Base-by-base conservation (phyloP, 2,888 invertebrate genomes). In the Volucella inanis region DNA sequence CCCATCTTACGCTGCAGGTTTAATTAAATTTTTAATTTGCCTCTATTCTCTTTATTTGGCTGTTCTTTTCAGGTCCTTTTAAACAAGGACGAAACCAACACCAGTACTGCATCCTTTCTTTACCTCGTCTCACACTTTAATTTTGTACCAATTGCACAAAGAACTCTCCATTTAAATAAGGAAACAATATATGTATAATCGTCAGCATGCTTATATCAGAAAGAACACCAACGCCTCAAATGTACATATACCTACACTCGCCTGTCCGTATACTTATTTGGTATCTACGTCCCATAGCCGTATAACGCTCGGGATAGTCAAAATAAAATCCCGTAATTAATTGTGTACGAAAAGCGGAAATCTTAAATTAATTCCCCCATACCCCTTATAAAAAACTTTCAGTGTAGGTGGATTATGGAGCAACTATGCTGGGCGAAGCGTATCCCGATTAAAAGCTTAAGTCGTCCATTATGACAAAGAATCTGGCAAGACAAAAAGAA, bases 271-370 rank as follows among this genome's bases (percentile, higher is more conserved):
- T 55, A 47, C 62, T 18, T 62, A 49, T 67, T 67, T 55, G 39
- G 6, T 70, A 45, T 38, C 38, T 54, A 43, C 41, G 18, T 45
- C 31, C 71, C 45, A 14, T 59, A 64, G 31, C 49, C 47, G 43
- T 70, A 47, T 31, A 31, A 6, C 31, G 4, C 31, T 31, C 31
- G 62, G 55, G 55, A 64, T 47, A 79, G 78, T 64, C 74, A 64
- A 78, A 83, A 74, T 79, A 78, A 78, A 78, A 83, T 79, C 72
- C 79, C 64, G 74, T 78, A 83, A 83, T 83, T 83, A 83, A 83
- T 83, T 83, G 83, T 78, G 79, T 83, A 83, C 78, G 74, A 68
- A 68, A 74, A 78, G 68, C 57, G 62, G 74, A 83, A 83, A 83
- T 78, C 83, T 78, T 79, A 79, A 83, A 83, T 83, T 83, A 83